Conservation (phyloP, 2,797 vertebrate species). For the Gila robusta region DNA sequence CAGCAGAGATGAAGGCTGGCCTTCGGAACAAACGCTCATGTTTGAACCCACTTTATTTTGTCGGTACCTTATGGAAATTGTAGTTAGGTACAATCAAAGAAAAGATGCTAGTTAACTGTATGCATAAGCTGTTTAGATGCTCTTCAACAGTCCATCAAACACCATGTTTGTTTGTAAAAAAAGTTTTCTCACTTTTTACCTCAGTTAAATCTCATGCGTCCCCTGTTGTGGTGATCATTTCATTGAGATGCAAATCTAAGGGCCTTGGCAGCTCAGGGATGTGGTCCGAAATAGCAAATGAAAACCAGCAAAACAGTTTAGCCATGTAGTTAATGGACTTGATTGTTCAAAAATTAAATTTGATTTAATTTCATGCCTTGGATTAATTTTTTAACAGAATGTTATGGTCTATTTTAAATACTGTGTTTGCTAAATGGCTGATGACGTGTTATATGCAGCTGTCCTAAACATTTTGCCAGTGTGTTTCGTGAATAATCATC, state of each 20-base stretch:
- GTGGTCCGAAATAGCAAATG: conserved; percentile 51
- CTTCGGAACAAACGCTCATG: background rate
- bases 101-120: conserved; percentile 2
- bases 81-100: conserved; percentile 8
- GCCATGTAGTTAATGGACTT: conserved; percentile 7
- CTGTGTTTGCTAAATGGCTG: conserved; percentile 5
- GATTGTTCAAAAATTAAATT: conserved; percentile 20
- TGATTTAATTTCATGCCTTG: conserved; percentile 29
- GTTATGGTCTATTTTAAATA: conserved; percentile 13
- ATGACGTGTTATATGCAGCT: background rate
- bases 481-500: background rate
- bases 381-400: conserved; percentile 11
- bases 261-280: conserved; percentile 77
- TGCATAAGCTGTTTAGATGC: background rate
- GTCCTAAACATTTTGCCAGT: background rate
- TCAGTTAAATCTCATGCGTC: background rate
- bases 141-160: background rate
- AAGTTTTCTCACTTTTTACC: background rate
- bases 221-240: conserved; percentile 25
- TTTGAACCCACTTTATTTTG: conserved; percentile 4
- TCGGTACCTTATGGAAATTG: background rate
- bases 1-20: conserved; percentile 16
- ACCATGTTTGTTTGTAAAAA: background rate
- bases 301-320: conserved; percentile 13
- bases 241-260: conserved; percentile 59